Percentiles rank a stretch among this genome's conserved stretches.
Evolutionary conservation across 92 coral and sea anemone genomes (phyloP).

Genomic region (Zoanthus gigantus): DNA sequence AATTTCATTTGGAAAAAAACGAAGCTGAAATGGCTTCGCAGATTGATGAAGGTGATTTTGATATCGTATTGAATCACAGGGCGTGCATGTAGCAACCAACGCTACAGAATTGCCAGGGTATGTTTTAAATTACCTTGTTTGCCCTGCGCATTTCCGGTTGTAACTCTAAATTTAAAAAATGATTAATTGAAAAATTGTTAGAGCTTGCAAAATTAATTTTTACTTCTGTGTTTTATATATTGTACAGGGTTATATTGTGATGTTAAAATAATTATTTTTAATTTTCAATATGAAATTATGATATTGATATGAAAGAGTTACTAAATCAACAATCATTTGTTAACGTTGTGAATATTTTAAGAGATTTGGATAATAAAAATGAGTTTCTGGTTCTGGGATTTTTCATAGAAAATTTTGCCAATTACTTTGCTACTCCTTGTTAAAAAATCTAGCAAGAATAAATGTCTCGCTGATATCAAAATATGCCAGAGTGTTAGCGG

Average conservation of each 20-base stretch:
- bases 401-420: too few species aligned
- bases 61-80: background rate
- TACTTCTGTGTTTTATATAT: slow-evolving; percentile 12
- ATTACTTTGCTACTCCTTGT: too few species aligned
- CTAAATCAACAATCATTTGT: background rate
- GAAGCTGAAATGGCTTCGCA: background rate
- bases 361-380: background rate
- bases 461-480: too few species aligned
- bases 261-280: background rate
- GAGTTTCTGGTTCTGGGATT: too few species aligned
- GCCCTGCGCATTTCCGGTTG: background rate
- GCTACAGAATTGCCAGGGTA: too few species aligned
- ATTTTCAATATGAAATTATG: background rate
- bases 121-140: background rate
- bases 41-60: background rate
- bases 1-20: background rate
- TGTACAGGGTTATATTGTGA: slow-evolving; percentile 14
- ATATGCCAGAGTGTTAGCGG: too few species aligned
- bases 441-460: too few species aligned
- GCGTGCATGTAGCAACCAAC: background rate
- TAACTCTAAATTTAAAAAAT: background rate
- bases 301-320: background rate
- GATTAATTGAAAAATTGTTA: background rate
- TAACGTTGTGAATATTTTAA: slow-evolving; percentile 8
- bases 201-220: background rate